phyloP scores from a whole-genome alignment of 2,113 vertebrate genomes.

The Sebastes schlegelii region DNA sequence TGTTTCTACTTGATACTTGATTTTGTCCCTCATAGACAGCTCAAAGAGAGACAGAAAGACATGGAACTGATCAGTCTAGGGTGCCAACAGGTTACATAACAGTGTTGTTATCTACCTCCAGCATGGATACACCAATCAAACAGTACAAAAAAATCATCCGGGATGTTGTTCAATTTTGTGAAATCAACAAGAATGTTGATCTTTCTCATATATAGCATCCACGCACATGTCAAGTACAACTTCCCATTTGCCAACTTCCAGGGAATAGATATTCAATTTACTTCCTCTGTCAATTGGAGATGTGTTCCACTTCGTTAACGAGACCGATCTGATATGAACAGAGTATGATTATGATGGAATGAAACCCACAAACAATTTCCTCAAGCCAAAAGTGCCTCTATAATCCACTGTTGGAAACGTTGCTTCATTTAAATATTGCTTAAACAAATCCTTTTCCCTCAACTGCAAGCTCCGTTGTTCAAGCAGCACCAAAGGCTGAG shows the following conservation, averaged over 20 bases:
- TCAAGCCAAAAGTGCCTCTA: neutral
- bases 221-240: neutral
- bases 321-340: slow-evolving; percentile 15
- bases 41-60: neutral
- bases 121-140: slow-evolving; percentile 1
- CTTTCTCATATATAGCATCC: neutral
- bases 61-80: neutral
- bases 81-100: neutral
- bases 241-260: neutral
- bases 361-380: slow-evolving; percentile 12
- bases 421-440: slow-evolving; percentile 30
- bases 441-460: slow-evolving; percentile 32
- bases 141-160: neutral
- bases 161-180: neutral
- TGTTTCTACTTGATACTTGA: neutral
- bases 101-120: neutral
- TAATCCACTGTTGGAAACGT: slow-evolving; percentile 23
- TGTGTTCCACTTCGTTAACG: neutral
- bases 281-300: neutral
- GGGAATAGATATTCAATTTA: neutral
- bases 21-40: neutral
- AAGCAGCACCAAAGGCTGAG: slow-evolving; percentile 33
- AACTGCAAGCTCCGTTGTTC: slow-evolving; percentile 4
- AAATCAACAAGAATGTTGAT: slow-evolving; percentile 1
- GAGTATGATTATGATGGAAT: neutral